Conservation (phyloP, 2,113 vertebrate species). For the Ceyx cyanopectus region DNA sequence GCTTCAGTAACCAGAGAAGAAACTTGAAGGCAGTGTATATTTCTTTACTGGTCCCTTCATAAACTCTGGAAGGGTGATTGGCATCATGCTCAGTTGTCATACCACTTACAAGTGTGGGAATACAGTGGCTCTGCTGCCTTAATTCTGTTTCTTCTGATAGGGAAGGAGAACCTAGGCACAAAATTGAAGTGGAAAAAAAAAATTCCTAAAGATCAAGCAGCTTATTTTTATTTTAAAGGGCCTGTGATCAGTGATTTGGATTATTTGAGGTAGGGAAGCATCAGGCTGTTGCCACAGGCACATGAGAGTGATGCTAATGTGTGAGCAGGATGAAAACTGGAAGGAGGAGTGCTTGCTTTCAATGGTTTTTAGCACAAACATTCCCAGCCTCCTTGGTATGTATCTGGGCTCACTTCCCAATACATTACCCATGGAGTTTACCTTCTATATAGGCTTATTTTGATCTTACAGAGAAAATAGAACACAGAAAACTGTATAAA, state of each 20-base stretch:
- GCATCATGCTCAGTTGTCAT: rapidly evolving
- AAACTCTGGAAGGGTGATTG: not conserved
- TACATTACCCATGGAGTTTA: not conserved
- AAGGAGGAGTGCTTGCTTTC: not conserved
- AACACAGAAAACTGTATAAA: not conserved
- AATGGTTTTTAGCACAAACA: not conserved
- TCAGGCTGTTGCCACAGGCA: constrained; percentile 10
- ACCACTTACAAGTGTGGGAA: not conserved
- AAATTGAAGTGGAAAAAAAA: not conserved
- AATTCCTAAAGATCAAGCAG: not conserved
- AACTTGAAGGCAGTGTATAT: not conserved
- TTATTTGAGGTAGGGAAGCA: not conserved
- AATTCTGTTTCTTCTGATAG: not conserved
- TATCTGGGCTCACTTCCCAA: not conserved
- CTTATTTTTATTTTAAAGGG: not conserved
- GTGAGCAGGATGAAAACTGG: not conserved
- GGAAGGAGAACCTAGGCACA: not conserved
- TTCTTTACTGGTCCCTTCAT: not conserved
- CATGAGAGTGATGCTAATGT: not conserved
- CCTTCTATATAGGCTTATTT: not conserved
- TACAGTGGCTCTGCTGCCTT: not conserved
- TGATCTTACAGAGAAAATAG: not conserved
- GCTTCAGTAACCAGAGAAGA: not conserved
- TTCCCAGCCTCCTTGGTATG: not conserved
- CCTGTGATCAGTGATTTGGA: not conserved